Evolutionary conservation across 1,140 invertebrate species (phyloP), one percentile per base, ranked within the genome.

Genomic region (Pararge aegeria): DNA sequence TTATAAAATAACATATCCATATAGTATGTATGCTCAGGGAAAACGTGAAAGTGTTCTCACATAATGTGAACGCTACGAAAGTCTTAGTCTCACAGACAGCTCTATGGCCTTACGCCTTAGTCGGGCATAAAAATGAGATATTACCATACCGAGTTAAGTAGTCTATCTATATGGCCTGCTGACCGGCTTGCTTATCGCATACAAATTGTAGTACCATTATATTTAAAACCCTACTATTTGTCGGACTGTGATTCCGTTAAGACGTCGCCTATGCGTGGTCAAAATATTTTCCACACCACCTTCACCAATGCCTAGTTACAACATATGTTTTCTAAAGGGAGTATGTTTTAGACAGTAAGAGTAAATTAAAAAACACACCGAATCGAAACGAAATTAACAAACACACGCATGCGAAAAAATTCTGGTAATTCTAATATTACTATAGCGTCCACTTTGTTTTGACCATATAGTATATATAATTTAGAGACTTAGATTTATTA

Each of bases 61-160:
- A 52, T 38, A 30, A 24, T 61, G 64, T 24, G 62, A 64, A 59
- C 51, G 42, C 50, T 2, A 46, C 38, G 55, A 59, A 57, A 63
- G 65, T 37, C 15, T 18, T 54, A 53, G 55, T 65, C 63, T 56
- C 63, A 61, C 53, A 51, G 60, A 27, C 46, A 7, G 42, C 18
- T 46, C 42, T 10, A 16, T 10, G 42, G 9, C 27, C 44, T 44
- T 54, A 46, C 38, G 44, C 57, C 66, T 53, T 61, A 61, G 54
- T 55, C 56, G 66, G 64, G 37, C 53, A 64, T 63, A 68, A 68
- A 68, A 68, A 68, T 68, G 66, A 64, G 57, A 64, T 68, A 66
- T 64, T 68, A 60, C 66, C 66, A 68, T 64, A 63, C 61, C 29
- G 27, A 66, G 64, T 61, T 53, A 57, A 61, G 59, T 42, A 55